Evolutionary conservation across 2,113 vertebrate species (phyloP).

Genomic region (Chionis minor): DNA sequence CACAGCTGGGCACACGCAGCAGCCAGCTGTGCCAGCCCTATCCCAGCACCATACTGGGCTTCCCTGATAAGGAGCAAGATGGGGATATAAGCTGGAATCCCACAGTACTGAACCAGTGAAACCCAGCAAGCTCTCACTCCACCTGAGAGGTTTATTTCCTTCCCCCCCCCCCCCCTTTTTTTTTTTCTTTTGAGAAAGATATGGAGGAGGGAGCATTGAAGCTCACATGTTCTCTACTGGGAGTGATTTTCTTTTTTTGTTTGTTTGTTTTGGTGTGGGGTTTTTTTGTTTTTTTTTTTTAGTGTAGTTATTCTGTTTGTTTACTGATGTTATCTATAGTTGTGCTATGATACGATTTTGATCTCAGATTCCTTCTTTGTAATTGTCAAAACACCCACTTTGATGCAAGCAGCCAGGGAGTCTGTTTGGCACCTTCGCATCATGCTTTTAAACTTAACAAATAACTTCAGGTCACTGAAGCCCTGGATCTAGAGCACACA

Average conservation of each 20-base stretch:
- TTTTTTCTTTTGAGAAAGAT: not conserved
- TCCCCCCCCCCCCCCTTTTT: accelerated
- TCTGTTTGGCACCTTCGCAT: not conserved
- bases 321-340: not conserved
- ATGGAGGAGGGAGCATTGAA: not conserved
- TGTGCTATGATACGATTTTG: not conserved
- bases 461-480: not conserved
- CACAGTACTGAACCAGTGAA: not conserved
- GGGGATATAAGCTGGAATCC: not conserved
- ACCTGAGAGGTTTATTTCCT: not conserved
- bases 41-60: not conserved
- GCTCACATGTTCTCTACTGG: not conserved
- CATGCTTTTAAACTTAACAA: not conserved
- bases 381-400: not conserved
- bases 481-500: not conserved
- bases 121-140: not conserved
- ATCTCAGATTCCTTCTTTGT: not conserved
- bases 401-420: not conserved
- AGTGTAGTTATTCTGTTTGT: not conserved
- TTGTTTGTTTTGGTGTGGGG: too few species aligned
- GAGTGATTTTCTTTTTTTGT: accelerated
- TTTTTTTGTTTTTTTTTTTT: not conserved
- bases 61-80: accelerated
- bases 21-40: not conserved
- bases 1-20: accelerated